Conservation (phyloP, 2,888 invertebrate genomes). For the Eutolmus rufibarbis region DNA sequence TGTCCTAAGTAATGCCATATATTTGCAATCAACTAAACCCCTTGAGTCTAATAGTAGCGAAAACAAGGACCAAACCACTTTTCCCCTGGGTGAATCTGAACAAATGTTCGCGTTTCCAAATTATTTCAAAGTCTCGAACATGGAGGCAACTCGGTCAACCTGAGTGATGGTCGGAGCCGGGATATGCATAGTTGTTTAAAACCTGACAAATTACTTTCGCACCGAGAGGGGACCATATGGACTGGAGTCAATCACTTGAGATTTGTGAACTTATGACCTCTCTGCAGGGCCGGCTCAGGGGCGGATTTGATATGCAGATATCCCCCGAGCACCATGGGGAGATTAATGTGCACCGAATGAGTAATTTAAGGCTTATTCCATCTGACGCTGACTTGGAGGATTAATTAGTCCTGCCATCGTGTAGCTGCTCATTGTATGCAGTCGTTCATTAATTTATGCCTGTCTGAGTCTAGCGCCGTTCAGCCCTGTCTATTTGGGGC, state of each 20-base stretch:
- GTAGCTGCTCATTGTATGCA: neutral
- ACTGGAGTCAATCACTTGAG: constrained; percentile 10
- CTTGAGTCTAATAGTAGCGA: neutral
- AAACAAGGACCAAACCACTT: neutral
- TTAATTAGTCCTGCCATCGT: neutral
- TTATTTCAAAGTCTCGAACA: neutral
- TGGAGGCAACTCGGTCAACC: neutral
- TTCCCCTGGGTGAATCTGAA: neutral
- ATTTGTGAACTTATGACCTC: constrained; percentile 17
- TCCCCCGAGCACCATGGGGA: neutral
- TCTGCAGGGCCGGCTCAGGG: neutral
- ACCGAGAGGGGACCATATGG: neutral
- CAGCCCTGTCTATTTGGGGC: neutral
- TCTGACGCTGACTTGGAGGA: constrained; percentile 1
- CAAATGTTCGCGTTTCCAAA: neutral
- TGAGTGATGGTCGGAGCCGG: neutral
- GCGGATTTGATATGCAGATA: constrained; percentile 7
- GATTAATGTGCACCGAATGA: constrained; percentile 17
- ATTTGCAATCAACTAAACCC: neutral
- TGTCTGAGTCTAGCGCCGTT: neutral
- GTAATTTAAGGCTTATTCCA: constrained; percentile 5
- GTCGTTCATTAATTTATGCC: constrained; percentile 4
- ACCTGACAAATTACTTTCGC: constrained; percentile 7
- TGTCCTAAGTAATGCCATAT: neutral
- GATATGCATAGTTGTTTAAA: neutral